phyloP scores from a whole-genome alignment of 2,113 vertebrate genomes.

The Lichenostomus cassidix region DNA sequence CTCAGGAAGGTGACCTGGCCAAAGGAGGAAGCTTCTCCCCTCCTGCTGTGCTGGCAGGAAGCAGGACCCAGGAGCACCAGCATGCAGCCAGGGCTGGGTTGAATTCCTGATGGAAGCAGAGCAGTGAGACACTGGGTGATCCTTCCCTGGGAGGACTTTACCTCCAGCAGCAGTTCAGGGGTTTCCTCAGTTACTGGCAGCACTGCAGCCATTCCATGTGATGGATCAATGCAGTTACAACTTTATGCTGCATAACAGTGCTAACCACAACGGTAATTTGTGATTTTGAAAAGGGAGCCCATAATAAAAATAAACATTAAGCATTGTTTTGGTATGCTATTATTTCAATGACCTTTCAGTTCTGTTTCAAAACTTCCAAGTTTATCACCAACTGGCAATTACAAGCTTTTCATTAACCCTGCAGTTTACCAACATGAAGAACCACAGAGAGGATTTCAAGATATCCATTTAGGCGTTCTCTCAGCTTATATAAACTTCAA shows the following conservation, averaged over 20 bases:
- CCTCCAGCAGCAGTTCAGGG: not conserved
- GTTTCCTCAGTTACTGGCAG: not conserved
- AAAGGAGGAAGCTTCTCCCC: not conserved
- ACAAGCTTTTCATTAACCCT: constrained; percentile 3
- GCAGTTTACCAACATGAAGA: not conserved
- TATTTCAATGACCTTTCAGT: constrained; percentile 45
- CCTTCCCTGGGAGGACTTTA: not conserved
- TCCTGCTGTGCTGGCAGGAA: not conserved
- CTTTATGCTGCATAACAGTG: not conserved
- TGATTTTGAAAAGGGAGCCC: constrained; percentile 9
- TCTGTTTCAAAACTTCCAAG: constrained; percentile 19
- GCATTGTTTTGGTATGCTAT: constrained; percentile 1
- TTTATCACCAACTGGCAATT: constrained; percentile 6
- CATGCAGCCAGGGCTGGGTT: not conserved
- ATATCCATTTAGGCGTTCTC: not conserved
- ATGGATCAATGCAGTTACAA: not conserved
- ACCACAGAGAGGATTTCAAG: not conserved
- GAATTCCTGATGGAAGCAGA: not conserved
- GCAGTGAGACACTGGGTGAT: not conserved
- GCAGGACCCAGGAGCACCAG: not conserved
- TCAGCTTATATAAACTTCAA: not conserved
- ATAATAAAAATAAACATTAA: constrained; percentile 41
- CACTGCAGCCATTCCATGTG: fast-evolving
- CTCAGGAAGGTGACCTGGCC: not conserved
- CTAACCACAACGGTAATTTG: not conserved